Conservation (phyloP, 2,113 vertebrate species). For the Micromys minutus region DNA sequence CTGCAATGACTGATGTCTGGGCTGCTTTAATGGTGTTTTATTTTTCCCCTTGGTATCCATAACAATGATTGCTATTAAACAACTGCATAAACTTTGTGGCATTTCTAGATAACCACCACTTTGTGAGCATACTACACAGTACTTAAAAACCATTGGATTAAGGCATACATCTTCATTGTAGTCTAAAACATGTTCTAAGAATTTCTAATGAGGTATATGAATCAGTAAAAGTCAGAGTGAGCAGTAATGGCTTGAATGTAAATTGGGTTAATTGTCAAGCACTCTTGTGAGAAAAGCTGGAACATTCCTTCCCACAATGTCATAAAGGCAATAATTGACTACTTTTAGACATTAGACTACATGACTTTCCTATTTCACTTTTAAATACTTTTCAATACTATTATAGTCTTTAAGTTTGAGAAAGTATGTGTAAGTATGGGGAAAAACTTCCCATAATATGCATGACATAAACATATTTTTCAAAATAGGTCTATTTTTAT, state of each 20-base stretch:
- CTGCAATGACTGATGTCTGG: background rate
- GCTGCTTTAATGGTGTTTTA: background rate
- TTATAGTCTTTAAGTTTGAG: background rate
- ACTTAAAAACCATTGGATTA: background rate
- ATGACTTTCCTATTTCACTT: conserved; percentile 11
- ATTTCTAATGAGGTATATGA: background rate
- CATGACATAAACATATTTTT: background rate
- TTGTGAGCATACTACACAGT: background rate
- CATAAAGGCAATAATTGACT: background rate
- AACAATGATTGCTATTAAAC: background rate
- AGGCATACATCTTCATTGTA: background rate
- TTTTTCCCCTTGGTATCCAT: background rate
- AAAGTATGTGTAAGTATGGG: background rate
- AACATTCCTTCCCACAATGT: background rate
- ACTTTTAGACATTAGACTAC: background rate
- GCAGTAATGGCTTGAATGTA: background rate
- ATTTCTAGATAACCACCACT: background rate
- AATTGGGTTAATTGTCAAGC: background rate
- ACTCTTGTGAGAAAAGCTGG: background rate
- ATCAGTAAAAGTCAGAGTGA: background rate
- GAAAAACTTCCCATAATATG: background rate
- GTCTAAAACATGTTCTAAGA: background rate
- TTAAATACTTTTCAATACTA: too few relatives aligned
- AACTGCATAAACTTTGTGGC: background rate
- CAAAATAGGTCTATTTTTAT: background rate